phyloP scores from a whole-genome alignment of 2,888 invertebrate species.

The Lasioglossum figueresi region DNA sequence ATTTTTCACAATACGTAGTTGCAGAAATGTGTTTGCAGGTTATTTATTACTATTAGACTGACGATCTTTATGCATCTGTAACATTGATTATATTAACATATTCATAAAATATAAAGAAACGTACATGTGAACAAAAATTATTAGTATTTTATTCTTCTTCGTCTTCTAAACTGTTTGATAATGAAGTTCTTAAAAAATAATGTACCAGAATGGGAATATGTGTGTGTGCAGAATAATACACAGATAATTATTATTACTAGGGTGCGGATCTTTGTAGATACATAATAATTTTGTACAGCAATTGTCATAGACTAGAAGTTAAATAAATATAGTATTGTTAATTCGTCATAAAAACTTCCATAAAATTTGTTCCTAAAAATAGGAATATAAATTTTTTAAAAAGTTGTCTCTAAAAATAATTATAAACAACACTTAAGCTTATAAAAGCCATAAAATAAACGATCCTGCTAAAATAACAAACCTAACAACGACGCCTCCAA shows the following conservation, averaged over 20 bases:
- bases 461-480: background rate
- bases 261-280: background rate
- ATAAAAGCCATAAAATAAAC: conserved; percentile 1
- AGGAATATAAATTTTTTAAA: background rate
- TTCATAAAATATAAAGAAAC: background rate
- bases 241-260: background rate
- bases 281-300: background rate
- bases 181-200: background rate
- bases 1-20: background rate
- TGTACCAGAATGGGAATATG: background rate
- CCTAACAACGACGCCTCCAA: background rate
- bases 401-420: background rate
- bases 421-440: background rate
- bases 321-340: background rate
- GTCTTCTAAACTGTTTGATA: background rate
- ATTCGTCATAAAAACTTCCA: background rate
- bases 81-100: background rate
- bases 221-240: background rate
- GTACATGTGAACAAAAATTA: background rate
- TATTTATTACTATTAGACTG: background rate
- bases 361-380: background rate
- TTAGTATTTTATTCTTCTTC: background rate
- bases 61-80: background rate
- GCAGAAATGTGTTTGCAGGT: conserved; percentile 1
- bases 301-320: background rate